Evolutionary conservation across 2,888 invertebrate genomes (phyloP).

Genomic region (Resseliella maxima): DNA sequence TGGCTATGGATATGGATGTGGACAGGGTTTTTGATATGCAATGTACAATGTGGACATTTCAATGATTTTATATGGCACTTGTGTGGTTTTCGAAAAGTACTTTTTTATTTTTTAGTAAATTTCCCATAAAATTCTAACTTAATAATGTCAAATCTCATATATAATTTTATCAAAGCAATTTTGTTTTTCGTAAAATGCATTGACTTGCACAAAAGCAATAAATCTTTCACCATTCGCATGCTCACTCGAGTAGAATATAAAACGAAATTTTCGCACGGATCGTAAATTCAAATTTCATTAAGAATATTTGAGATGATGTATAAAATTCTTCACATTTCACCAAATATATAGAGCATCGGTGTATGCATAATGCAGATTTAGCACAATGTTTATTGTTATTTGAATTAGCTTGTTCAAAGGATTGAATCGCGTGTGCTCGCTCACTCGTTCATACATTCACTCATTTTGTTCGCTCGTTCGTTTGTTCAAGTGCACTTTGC

Average conservation of each 20-base stretch:
- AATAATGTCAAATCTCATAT: background rate
- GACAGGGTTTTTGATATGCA: too few relatives aligned
- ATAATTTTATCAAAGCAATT: background rate
- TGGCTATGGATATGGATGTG: background rate
- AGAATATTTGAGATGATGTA: constrained; percentile 10
- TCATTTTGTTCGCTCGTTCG: too few relatives aligned
- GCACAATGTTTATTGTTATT: constrained; percentile 38
- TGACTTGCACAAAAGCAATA: background rate
- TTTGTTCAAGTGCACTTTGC: constrained; percentile 16
- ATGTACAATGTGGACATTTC: too few relatives aligned
- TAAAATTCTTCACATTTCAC: background rate
- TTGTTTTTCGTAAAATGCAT: background rate
- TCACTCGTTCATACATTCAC: background rate
- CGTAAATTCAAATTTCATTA: constrained; percentile 31
- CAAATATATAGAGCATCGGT: background rate
- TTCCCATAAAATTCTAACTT: background rate
- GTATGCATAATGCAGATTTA: constrained; percentile 15
- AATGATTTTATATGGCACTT: background rate
- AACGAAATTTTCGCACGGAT: background rate
- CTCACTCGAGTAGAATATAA: too few relatives aligned
- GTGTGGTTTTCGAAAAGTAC: background rate
- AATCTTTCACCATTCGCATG: background rate
- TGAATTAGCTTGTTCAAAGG: constrained; percentile 38
- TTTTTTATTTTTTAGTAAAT: background rate
- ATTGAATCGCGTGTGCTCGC: background rate